phyloP scores from a whole-genome alignment of 2,113 vertebrate genomes.

The Albula goreensis region DNA sequence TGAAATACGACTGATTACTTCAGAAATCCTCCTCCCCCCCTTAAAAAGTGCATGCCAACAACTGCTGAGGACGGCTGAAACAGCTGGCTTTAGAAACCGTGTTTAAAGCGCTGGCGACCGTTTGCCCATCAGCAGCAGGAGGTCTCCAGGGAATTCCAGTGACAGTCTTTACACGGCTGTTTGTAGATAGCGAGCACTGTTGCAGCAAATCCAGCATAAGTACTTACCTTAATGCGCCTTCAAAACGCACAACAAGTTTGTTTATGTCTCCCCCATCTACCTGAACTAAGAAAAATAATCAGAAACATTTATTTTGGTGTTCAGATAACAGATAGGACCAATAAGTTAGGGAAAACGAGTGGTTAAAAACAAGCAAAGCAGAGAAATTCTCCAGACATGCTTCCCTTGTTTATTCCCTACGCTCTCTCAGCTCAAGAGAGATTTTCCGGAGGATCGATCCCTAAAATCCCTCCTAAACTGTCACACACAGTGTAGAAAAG shows the following conservation, averaged over 20 bases:
- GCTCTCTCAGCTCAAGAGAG: not conserved
- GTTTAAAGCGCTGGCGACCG: slow-evolving; percentile 53
- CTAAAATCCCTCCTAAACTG: not conserved
- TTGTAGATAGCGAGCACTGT: not conserved
- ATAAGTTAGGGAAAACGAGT: not conserved
- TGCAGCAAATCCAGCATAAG: not conserved
- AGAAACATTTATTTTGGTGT: not conserved
- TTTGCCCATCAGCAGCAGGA: slow-evolving; percentile 30
- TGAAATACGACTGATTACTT: slow-evolving; percentile 61
- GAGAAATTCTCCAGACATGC: not conserved
- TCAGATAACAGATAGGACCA: too few relatives aligned
- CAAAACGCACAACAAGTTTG: not conserved
- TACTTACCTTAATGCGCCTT: not conserved
- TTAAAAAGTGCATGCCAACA: slow-evolving; percentile 47
- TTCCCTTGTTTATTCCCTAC: not conserved
- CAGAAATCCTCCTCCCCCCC: slow-evolving; percentile 34
- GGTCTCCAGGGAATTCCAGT: slow-evolving; percentile 45
- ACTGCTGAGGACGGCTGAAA: slow-evolving; percentile 66
- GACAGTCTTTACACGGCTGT: slow-evolving; percentile 36
- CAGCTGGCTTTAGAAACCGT: slow-evolving; percentile 38
- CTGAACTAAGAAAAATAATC: not conserved
- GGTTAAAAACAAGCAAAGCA: not conserved
- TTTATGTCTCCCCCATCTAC: not conserved
- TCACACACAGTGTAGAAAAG: not conserved
- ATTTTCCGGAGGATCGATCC: not conserved